Evolutionary conservation across 2,113 vertebrate genomes (phyloP), one percentile per base, ranked within the genome.

Genomic region (Poeciliopsis turrubarensis): DNA sequence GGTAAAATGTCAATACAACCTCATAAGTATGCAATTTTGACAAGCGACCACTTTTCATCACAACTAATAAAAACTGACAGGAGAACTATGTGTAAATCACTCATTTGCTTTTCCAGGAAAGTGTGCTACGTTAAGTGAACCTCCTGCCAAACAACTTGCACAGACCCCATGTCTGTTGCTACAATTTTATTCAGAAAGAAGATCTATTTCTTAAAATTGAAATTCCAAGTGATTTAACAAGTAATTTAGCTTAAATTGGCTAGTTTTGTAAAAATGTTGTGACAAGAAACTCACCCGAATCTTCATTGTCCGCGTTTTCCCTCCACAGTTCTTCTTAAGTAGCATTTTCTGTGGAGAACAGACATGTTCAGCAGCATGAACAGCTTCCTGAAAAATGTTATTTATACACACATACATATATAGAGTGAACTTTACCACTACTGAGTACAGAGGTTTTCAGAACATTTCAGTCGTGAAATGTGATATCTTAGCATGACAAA

Each of bases 331-430:
- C 92, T 96, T 97, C 89, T 96, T 97, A 68, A 97, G 93, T 75
- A 97, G 95, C 96, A 97, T 97, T 94, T 96, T 97, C 96, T 97
- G 89, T 72, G 81, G 89, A 92, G 93, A 92, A 91, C 87, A 86
- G 95, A 79, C 85, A 87, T 41, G 26, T n/a, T 77, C 13, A 68
- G 27, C 79, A 71, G 70, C 66, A 71, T 29, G 4, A 68, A 68
- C 11, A 12, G 10, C 22, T 47, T 47, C 19, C 14, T 17, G 14
- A 19, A 47, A 57, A 25, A 3, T 25, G 2, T n/a, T 57, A n/a
- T 57, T 57, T 25, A 57, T 57, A n/a, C 51, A 57, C 10, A 22
- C 3, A 57, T 57, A 3, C 51, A 57, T 57, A 22, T 3, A n/a
- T 57, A n/a, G 25, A n/a, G 25, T n/a, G 22, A 57, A 57, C 22